phyloP scores from a whole-genome alignment of 2,113 vertebrate genomes.

The Nesogale talazaci region DNA sequence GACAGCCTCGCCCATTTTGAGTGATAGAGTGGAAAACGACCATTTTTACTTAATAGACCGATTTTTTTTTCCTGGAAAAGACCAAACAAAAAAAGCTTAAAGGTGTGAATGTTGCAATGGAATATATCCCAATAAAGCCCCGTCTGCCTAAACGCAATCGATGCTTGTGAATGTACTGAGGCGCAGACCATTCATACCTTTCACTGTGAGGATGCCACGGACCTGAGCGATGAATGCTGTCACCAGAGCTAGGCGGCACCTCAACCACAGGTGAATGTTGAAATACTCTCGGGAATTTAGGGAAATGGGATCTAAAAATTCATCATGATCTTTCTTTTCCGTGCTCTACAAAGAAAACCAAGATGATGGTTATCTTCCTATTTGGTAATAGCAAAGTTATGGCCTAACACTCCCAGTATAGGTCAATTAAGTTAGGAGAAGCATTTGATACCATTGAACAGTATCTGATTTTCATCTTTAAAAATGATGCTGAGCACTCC shows the following conservation, averaged over 20 bases:
- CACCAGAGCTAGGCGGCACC: slow-evolving; percentile 87
- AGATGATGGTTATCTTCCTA: slow-evolving; percentile 50
- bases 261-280: slow-evolving; percentile 89
- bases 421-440: neutral
- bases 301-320: slow-evolving; percentile 74
- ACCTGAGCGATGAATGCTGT: slow-evolving; percentile 86
- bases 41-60: slow-evolving; percentile 1
- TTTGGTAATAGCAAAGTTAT: neutral
- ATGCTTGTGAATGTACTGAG: neutral
- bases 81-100: slow-evolving; percentile 29
- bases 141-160: neutral
- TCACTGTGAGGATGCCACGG: slow-evolving; percentile 74
- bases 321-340: slow-evolving; percentile 69
- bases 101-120: neutral
- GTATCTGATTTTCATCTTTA: slow-evolving; percentile 9
- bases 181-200: slow-evolving; percentile 80
- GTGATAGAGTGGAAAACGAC: neutral
- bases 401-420: neutral
- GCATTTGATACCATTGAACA: neutral
- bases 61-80: slow-evolving; percentile 19
- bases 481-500: slow-evolving; percentile 8
- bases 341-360: slow-evolving; percentile 69
- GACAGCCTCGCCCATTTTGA: neutral
- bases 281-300: slow-evolving; percentile 87
- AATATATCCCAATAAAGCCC: neutral